Base-by-base conservation (phyloP, 2,888 invertebrate genomes). In the Dicyrtomina minuta region DNA sequence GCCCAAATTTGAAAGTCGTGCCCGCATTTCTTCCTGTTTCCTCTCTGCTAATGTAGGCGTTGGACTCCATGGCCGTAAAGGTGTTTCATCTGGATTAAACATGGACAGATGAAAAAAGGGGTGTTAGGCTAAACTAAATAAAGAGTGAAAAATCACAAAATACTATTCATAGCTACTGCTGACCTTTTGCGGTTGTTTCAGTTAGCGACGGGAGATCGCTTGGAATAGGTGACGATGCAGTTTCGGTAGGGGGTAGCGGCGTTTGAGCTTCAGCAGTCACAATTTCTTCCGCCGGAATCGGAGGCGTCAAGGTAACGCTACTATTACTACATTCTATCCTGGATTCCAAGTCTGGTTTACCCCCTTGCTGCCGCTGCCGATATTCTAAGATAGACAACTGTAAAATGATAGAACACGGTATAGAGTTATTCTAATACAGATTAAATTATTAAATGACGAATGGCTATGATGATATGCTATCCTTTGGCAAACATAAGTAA, bases 11-110 rank as follows among this genome's bases (percentile, higher is more conserved):
- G 70, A 67, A 8, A 95, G 84, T 77, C 96, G 86, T 80, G 92
- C 90, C 76, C 91, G 91, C 67, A 94, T 87, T 83, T 90, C 92
- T 83, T 94, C 94, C 75, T 94, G 87, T 80, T 93, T 92, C 62
- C 90, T 87, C 82, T 94, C 93, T 59, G 91, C 87, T 70, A 91
- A 86, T 17, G 93, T 93, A 46, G 93, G 92, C 75, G 91, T 91
- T 2, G 91, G 90, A 84, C 89, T 90, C 82, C 90, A 90, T 17
- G 74, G 68, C 27, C 73, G 44, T 39, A 66, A 49, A 15, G 66
- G 43, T 26, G 51, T 24, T n/a, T 66, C 53, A 13, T 66, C 66
- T 66, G 22, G 22, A 33, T 33, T 3, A 33, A 33, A 5, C 4
- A 33, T 33, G 33, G 33, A 8, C 8, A 5, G 33, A n/a, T n/a